Percentiles rank a stretch among this genome's conserved stretches.
These are phyloP conservation scores for Nothura maculosa DNA, from an alignment of 2,797 vertebrate species.

Conservation along the genomic window DNA sequence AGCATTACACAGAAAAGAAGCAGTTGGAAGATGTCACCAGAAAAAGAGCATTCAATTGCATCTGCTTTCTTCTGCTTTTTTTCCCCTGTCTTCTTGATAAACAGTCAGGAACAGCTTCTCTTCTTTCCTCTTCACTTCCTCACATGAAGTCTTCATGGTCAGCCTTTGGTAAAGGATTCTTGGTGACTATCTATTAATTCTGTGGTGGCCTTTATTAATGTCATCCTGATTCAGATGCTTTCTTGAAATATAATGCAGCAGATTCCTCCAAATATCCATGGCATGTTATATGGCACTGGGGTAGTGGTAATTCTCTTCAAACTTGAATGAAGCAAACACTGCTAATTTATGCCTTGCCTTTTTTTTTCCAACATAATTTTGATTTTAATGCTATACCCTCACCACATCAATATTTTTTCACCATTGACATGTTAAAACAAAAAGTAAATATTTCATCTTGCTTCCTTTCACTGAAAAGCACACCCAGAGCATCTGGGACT, in stretches of 20 bases:
- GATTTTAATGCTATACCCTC: conserved; percentile 67
- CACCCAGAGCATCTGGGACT: neutral
- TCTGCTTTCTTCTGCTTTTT: neutral
- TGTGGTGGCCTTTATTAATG: conserved; percentile 47
- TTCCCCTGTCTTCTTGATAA: conserved; percentile 7
- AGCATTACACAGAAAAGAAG: neutral
- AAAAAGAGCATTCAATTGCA: neutral
- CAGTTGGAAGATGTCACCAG: neutral
- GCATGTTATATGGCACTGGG: conserved; percentile 13
- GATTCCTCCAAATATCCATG: conserved; percentile 29
- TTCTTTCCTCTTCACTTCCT: neutral
- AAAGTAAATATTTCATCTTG: conserved; percentile 65
- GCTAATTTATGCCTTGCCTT: conserved; percentile 74
- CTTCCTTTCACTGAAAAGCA: conserved; percentile 21
- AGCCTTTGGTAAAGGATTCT: conserved; percentile 24
- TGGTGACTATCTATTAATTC: conserved; percentile 57
- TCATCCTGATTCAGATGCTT: conserved; percentile 38
- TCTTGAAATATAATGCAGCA: conserved; percentile 54
- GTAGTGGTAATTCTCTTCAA: conserved; percentile 47
- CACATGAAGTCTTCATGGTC: neutral
- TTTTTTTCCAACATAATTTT: conserved; percentile 75
- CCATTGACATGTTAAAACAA: conserved; percentile 47
- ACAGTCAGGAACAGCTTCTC: neutral
- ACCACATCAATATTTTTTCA: conserved; percentile 70
- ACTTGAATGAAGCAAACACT: conserved; percentile 53